Evolutionary conservation across 2,113 vertebrate species (phyloP).

Genomic region (Aplodontia rufa): DNA sequence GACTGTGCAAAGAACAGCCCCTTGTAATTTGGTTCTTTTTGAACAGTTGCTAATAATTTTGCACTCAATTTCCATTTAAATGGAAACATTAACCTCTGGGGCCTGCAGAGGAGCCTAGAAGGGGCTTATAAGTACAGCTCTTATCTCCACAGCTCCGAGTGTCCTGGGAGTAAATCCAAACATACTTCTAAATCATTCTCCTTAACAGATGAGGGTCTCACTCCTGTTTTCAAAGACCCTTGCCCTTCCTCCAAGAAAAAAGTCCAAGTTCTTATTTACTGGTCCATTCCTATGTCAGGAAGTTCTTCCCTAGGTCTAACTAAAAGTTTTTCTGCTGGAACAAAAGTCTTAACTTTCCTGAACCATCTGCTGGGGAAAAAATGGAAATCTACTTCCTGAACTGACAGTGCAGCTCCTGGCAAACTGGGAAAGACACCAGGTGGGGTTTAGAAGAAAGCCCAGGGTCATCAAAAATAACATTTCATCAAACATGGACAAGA

Average conservation of each 20-base stretch:
- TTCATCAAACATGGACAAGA: neutral
- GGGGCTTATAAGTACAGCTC: conserved; percentile 52
- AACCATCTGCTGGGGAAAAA: neutral
- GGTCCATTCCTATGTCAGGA: neutral
- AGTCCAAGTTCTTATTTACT: neutral
- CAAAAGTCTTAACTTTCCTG: neutral
- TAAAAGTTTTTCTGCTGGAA: neutral
- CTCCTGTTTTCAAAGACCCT: neutral
- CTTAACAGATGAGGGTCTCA: neutral
- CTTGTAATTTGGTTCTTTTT: conserved; percentile 77
- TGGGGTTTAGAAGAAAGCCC: neutral
- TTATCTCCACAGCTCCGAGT: conserved; percentile 56
- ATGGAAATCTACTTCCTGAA: neutral
- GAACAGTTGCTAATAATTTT: conserved; percentile 82
- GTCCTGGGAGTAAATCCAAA: conserved; percentile 70
- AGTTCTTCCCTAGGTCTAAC: conserved; percentile 39
- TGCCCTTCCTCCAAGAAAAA: neutral
- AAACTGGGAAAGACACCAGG: neutral
- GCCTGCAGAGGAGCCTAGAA: conserved; percentile 55
- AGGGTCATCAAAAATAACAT: neutral
- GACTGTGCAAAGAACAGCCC: conserved; percentile 63
- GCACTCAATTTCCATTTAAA: conserved; percentile 85
- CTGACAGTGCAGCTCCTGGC: neutral
- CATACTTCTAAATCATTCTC: conserved; percentile 40
- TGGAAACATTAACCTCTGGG: conserved; percentile 82